These are phyloP conservation scores for Phenganax subtilis DNA, from an alignment of 92 coral and sea anemone species.

Conservation along the genomic window DNA sequence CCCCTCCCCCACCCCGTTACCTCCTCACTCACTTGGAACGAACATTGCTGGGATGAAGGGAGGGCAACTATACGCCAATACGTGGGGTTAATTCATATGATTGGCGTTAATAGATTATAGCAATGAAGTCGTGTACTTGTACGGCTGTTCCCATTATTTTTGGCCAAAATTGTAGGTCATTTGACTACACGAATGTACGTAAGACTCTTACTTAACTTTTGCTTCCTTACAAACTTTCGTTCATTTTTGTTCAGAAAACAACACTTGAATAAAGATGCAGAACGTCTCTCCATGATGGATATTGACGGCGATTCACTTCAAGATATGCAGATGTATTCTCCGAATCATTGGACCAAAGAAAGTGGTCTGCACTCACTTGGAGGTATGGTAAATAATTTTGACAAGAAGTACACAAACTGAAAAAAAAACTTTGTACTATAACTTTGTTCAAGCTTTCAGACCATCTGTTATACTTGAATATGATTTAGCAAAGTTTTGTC, in stretches of 20 bases:
- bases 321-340: slow-evolving; percentile 64
- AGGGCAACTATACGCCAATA: background rate
- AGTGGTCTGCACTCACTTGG: slow-evolving; percentile 39
- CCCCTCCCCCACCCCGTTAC: no score
- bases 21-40: no score
- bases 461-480: no score
- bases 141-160: no score
- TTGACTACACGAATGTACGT: background rate
- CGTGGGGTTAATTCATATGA: background rate
- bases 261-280: slow-evolving; percentile 53
- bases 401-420: background rate
- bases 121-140: background rate
- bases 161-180: background rate
- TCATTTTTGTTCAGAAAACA: slow-evolving; percentile 10
- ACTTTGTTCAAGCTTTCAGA: no score
- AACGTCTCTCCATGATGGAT: slow-evolving; percentile 74
- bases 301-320: slow-evolving; percentile 69
- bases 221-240: background rate
- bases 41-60: no score
- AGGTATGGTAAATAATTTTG: slow-evolving; percentile 7
- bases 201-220: background rate
- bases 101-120: background rate
- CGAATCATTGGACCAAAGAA: slow-evolving; percentile 20
- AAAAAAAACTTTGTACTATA: no score
- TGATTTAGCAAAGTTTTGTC: no score